phyloP scores from a whole-genome alignment of 2,888 invertebrate genomes.

The Aromia moschata region DNA sequence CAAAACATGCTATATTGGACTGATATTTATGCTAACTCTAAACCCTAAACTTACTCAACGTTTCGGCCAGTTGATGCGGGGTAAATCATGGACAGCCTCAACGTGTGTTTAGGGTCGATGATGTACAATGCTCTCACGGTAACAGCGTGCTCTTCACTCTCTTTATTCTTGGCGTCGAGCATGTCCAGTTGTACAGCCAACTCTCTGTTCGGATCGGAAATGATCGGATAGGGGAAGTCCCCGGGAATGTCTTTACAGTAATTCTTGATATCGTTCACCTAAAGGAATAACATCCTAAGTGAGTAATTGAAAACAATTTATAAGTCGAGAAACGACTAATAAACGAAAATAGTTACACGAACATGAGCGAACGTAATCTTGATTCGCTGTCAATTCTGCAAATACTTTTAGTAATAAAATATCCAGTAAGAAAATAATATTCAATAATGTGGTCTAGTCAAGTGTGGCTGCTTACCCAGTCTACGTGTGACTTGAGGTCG shows the following conservation, averaged over 20 bases:
- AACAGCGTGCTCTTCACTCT: constrained; percentile 72
- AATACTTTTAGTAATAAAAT: too few relatives aligned
- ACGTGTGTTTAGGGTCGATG: constrained; percentile 80
- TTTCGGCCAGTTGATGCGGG: constrained; percentile 88
- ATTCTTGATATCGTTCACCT: constrained; percentile 70
- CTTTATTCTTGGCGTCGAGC: constrained; percentile 78
- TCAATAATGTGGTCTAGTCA: background rate
- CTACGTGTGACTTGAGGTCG: constrained; percentile 74
- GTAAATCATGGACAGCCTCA: constrained; percentile 84
- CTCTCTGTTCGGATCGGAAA: constrained; percentile 77
- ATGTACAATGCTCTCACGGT: constrained; percentile 83
- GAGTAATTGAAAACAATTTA: background rate
- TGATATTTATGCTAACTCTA: too few relatives aligned
- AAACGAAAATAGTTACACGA: background rate
- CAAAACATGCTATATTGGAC: too few relatives aligned
- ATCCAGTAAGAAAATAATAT: too few relatives aligned
- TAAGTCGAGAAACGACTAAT: background rate
- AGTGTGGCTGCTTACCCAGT: constrained; percentile 70
- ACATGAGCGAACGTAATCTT: too few relatives aligned
- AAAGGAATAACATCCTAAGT: constrained; percentile 1
- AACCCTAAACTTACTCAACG: constrained; percentile 74
- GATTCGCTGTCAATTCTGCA: too few relatives aligned
- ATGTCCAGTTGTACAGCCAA: constrained; percentile 80
- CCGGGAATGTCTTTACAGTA: constrained; percentile 76
- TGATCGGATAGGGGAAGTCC: constrained; percentile 83